Evolutionary conservation across 2,888 invertebrate species (phyloP), one percentile per base, ranked within the genome.

Genomic region (Choreutis nemorana): DNA sequence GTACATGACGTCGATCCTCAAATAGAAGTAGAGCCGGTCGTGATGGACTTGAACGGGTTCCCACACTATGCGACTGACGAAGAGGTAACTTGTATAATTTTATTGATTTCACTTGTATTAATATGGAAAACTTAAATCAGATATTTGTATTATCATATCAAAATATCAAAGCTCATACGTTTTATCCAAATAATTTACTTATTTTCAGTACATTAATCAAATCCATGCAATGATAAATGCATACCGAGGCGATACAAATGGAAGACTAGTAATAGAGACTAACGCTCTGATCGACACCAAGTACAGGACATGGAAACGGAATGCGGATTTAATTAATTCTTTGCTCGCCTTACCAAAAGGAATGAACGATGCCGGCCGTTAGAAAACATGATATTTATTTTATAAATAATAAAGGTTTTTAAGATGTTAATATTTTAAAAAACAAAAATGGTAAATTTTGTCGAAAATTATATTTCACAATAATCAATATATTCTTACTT

Each of bases 311-410:
- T 77, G 80, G 37, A 88, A 88, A 47, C 73, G 88, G 3, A 88
- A 88, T 47, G 87, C 87, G 0, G 89, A 89, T 48, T 64, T 87
- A 4, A 89, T 87, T 42, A 89, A 87, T 54, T 86, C 89, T 0
- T 72, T 91, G n/a, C 65, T 90, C 21, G 84, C 86, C n/a, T 59
- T 90, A 27, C 90, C 90, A 5, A 87, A 87, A 49, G 86, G 83
- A 36, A 83, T 90, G 82, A 85, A 86, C 45, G 86, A 87, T 32
- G 89, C 87, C 23, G 90, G 90, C 29, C 86, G 85, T 59, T 84
- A 23, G 9, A 11, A 4, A 13, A 14, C 23, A 23, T 23, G 10
- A 10, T 11, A 23, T 23, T 11, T 10, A 23, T 11, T 23, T 11
- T 12, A n/a, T 8, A 23, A 12, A 12, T 12, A 4, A 23, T 23